phyloP scores from a whole-genome alignment of 1,140 invertebrate genomes.

The Drosophila azteca region DNA sequence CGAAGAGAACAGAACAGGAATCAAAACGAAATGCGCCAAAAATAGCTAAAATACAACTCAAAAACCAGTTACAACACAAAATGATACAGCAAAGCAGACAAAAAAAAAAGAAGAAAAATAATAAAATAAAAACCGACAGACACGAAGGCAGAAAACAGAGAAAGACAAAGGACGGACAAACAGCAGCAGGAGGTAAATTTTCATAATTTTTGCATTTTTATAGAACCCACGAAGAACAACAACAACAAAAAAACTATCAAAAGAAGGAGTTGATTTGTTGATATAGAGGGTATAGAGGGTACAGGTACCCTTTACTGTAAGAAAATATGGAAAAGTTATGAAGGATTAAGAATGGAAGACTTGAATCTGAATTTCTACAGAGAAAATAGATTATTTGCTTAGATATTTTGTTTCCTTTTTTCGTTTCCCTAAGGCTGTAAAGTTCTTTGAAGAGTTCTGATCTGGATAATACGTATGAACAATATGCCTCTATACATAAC shows the following conservation, averaged over 20 bases:
- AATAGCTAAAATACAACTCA: constrained; percentile 69
- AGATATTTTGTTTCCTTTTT: too few relatives aligned
- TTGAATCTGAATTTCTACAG: too few relatives aligned
- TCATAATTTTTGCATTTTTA: constrained; percentile 79
- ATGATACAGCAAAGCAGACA: constrained; percentile 19
- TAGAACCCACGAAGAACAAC: constrained; percentile 50
- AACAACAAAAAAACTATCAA: constrained; percentile 15
- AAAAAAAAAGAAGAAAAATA: neutral
- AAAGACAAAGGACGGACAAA: constrained; percentile 28
- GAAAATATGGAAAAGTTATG: too few relatives aligned
- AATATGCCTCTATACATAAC: too few relatives aligned
- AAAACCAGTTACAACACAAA: constrained; percentile 68
- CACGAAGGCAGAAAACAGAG: constrained; percentile 11
- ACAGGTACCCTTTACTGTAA: too few relatives aligned
- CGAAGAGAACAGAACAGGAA: constrained; percentile 64
- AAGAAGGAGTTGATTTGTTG: neutral
- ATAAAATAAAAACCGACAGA: neutral
- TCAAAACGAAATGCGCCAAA: constrained; percentile 79
- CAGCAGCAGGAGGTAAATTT: constrained; percentile 53
- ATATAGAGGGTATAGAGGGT: too few relatives aligned
- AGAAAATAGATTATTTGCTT: too few relatives aligned
- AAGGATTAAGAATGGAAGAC: too few relatives aligned
- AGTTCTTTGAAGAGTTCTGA: too few relatives aligned
- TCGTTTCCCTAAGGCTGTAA: too few relatives aligned
- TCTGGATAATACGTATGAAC: too few relatives aligned